phyloP scores from a whole-genome alignment of 2,888 invertebrate genomes.

The Macrophya annulata region DNA sequence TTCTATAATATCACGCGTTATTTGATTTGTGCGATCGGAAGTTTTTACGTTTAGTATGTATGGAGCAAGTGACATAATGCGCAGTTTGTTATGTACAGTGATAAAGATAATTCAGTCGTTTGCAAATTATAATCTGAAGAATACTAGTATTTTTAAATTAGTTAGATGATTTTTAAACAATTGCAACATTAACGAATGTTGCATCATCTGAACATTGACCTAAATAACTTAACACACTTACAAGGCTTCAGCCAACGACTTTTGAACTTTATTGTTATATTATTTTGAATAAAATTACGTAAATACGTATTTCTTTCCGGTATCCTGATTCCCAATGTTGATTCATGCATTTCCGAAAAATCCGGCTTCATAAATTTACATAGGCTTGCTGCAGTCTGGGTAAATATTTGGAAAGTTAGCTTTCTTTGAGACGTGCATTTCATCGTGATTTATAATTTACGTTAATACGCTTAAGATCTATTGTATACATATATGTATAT shows the following conservation, averaged over 20 bases:
- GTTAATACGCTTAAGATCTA: background rate
- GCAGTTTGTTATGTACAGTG: slow-evolving; percentile 1
- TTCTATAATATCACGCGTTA: background rate
- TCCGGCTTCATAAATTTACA: background rate
- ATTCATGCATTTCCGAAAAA: background rate
- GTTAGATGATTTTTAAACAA: slow-evolving; percentile 29
- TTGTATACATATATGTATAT: background rate
- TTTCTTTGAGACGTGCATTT: background rate
- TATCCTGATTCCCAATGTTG: background rate
- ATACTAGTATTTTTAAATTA: background rate
- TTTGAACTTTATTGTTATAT: slow-evolving; percentile 38
- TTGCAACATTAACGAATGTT: slow-evolving; percentile 45
- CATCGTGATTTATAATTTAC: background rate
- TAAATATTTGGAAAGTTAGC: slow-evolving; percentile 2
- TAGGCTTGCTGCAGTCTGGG: background rate
- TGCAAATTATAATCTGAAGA: background rate
- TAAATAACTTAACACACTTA: slow-evolving; percentile 14
- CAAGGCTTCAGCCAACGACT: slow-evolving; percentile 21
- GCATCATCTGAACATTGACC: slow-evolving; percentile 49
- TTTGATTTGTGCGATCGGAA: background rate
- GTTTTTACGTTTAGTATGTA: background rate
- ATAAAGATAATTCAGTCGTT: background rate
- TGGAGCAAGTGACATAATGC: background rate
- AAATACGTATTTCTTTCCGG: background rate
- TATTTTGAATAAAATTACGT: slow-evolving; percentile 1